A percentile compares a stretch with the other conserved stretches of the same genome.
Conservation (phyloP, 2,888 invertebrate genomes). For the Tetropium fuscum region DNA sequence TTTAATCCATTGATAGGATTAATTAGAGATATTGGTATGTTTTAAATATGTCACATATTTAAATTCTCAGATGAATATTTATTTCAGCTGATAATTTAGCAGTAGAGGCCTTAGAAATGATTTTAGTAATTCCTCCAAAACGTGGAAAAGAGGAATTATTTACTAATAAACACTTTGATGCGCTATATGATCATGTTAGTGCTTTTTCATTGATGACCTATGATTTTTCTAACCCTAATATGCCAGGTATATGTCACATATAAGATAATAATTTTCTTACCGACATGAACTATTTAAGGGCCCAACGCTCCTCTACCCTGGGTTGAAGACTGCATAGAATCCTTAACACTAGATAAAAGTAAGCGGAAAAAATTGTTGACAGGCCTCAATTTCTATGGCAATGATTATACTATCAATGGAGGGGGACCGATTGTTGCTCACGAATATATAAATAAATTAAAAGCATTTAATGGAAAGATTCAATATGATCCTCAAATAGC, state of each 20-base stretch:
- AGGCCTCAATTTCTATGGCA: conserved; percentile 95
- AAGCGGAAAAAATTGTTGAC: conserved; percentile 84
- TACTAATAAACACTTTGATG: conserved; percentile 79
- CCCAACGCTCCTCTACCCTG: conserved; percentile 92
- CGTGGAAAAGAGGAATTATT: conserved; percentile 78
- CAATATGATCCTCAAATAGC: conserved; percentile 81
- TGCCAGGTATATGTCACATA: conserved; percentile 77
- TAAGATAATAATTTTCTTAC: not conserved
- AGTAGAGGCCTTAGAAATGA: conserved; percentile 71
- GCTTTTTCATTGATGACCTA: conserved; percentile 98
- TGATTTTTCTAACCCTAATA: conserved; percentile 87
- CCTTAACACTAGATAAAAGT: conserved; percentile 74
- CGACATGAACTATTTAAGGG: conserved; percentile 67
- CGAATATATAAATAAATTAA: conserved; percentile 82
- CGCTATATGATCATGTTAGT: conserved; percentile 80
- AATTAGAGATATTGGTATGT: conserved; percentile 73
- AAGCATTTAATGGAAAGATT: conserved; percentile 80
- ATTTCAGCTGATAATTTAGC: conserved; percentile 70
- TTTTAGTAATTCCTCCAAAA: conserved; percentile 86
- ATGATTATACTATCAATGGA: conserved; percentile 85
- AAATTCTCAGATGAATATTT: conserved; percentile 7
- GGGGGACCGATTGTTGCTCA: conserved; percentile 86
- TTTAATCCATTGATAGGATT: conserved; percentile 71
- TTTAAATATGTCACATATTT: conserved; percentile 2
- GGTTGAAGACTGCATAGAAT: conserved; percentile 82